Evolutionary conservation across 2,113 vertebrate species (phyloP), one percentile per base, ranked within the genome.

Genomic region (Mustela lutreola): DNA sequence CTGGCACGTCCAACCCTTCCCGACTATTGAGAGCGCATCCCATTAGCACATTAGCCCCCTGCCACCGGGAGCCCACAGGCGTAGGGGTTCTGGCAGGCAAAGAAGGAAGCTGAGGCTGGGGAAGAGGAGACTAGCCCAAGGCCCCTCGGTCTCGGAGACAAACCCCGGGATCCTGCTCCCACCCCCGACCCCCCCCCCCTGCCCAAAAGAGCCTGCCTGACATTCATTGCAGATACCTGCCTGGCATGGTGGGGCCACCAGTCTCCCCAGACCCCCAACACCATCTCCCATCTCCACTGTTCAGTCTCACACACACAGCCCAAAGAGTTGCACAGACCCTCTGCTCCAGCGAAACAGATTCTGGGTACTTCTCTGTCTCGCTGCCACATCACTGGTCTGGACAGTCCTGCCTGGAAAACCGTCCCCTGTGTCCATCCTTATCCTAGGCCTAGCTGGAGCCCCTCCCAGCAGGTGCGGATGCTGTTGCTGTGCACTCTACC

Each of bases 251-350:
- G 70, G 24, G 84, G 8, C 21, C 19, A 11, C n/a, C 39, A 14
- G 33, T 18, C 33, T 19, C 48, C n/a, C 31, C 48, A 22, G 36
- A 5, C 2, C 22, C n/a, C 26, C 95, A 21, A 62, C 79, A 56
- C 53, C 71, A 70, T 21, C 76, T 75, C 84, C 56, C 42, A 36
- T 58, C 63, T 92, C 85, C 83, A 67, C 24, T 58, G 45, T 79
- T 39, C 76, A 53, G 65, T 73, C 24, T 67, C 84, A 83, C n/a
- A 84, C 89, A 50, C 39, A 26, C 42, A 86, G 56, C 71, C 80
- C 88, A 70, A 31, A 60, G 39, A 56, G 60, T 82, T 36, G 62
- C 94, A 95, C 85, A 93, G 70, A 96, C 89, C 89, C 83, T 70
- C 76, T 82, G 39, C 63, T 87, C 50, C 94, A 71, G 88, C 76